phyloP scores from a whole-genome alignment of 2,797 vertebrate genomes.

The Malacoraja senta region DNA sequence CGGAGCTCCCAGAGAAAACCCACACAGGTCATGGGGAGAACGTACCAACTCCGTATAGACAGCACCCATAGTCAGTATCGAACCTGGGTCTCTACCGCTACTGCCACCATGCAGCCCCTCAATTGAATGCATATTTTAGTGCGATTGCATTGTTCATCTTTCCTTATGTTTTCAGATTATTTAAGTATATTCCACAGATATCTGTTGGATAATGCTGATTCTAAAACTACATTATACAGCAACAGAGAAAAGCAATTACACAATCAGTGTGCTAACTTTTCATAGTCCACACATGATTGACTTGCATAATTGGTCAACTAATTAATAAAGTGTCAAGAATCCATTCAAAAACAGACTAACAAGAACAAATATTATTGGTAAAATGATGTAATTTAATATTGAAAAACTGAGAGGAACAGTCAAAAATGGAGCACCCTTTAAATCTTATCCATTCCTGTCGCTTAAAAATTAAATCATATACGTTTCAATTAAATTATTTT shows the following conservation, averaged over 20 bases:
- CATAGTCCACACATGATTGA: neutral
- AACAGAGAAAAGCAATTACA: neutral
- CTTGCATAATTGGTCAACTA: neutral
- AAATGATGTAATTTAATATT: neutral
- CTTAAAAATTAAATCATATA: neutral
- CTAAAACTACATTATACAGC: neutral
- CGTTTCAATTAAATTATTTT: too few species aligned
- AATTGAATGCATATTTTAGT: neutral
- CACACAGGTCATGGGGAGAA: too few species aligned
- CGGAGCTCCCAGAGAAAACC: too few species aligned
- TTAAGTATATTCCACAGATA: neutral
- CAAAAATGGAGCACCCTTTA: neutral
- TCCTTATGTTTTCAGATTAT: neutral
- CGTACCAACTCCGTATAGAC: too few species aligned
- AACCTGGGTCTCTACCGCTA: too few species aligned
- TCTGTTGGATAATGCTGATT: neutral
- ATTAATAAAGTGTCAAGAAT: constrained; percentile 10
- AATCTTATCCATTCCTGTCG: neutral
- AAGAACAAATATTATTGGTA: neutral
- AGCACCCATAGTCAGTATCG: too few species aligned
- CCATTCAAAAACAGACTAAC: constrained; percentile 4
- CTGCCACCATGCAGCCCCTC: too few species aligned
- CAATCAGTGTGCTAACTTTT: too few species aligned
- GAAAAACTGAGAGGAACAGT: neutral
- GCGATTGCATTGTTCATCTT: neutral